A percentile compares a stretch with the other conserved stretches of the same genome.
These are phyloP conservation scores for Siderastrea siderea DNA, from an alignment of 92 coral and sea anemone genomes.

Conservation along the genomic window DNA sequence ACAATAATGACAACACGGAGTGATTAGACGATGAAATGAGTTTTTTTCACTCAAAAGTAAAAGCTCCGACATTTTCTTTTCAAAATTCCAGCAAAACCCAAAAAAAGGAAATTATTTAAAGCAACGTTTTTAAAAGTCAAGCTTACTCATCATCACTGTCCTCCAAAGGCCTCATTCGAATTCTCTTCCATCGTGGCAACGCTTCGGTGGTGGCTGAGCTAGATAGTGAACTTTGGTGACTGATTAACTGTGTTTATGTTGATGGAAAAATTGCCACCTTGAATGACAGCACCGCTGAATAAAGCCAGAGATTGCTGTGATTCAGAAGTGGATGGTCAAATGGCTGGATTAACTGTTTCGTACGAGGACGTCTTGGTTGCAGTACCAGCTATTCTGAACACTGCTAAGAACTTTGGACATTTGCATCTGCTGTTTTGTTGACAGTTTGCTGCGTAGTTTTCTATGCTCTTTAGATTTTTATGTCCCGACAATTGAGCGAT, in stretches of 20 bases:
- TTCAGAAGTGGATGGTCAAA: constrained; percentile 29
- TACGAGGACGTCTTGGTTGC: too few species aligned
- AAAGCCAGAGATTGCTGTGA: too few species aligned
- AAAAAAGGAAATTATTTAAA: neutral
- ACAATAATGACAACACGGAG: too few species aligned
- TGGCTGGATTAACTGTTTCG: too few species aligned
- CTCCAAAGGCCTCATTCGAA: constrained; percentile 27
- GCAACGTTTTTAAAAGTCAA: neutral
- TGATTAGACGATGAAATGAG: neutral
- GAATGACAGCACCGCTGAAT: too few species aligned
- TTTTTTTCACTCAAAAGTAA: neutral
- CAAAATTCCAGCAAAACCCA: too few species aligned
- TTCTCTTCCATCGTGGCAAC: constrained; percentile 23
- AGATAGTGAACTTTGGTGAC: neutral
- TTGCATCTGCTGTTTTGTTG: constrained; percentile 41
- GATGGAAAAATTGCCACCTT: constrained; percentile 39
- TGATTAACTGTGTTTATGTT: constrained; percentile 34
- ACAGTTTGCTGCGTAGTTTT: neutral
- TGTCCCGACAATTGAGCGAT: too few species aligned
- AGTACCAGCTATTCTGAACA: too few species aligned
- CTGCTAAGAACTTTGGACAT: constrained; percentile 48
- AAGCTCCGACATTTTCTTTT: too few species aligned
- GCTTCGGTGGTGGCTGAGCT: neutral
- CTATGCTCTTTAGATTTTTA: neutral
- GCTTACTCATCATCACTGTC: constrained; percentile 23